Base-by-base conservation (phyloP, 2,113 vertebrate species). In the Toxotes chatareus region DNA sequence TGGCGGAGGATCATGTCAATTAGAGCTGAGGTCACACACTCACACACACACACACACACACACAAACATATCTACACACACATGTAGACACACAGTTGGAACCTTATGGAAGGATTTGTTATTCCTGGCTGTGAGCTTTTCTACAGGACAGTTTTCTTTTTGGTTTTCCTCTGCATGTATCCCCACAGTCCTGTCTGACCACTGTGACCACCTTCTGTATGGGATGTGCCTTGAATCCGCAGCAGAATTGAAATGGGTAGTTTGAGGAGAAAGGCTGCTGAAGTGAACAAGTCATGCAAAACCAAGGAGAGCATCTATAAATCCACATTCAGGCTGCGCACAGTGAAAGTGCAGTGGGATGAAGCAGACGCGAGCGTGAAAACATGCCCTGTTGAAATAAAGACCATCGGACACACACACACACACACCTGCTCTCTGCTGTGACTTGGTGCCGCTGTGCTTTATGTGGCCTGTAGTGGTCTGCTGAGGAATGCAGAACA, bases 381-480 rank as follows among this genome's bases (percentile, higher is more conserved):
- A 84, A 84, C 78, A 70, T 69, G 60, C 36, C 31, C 60, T 40
- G 4, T 59, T 86, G 73, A 76, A 91, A 84, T 67, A 71, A 89
- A 86, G 77, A 64, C 67, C 49, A 44, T 74, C 46, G 5, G 7
- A 80, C 49, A 79, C 69, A 60, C 72, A 81, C 74, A 61, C 76
- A 75, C 79, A 87, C 83, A 81, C 83, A 92, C 91, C 86, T 90
- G 83, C 85, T 77, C 74, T 66, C 68, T 36, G 56, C 36, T 87
- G 86, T 17, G 76, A 86, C 86, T 80, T 9, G 36, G 69, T 82
- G 84, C 79, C 46, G 49, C 84, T 66, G 80, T 56, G 88, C 84
- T 91, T 90, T 61, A 80, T 94, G 92, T 89, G 89, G 92, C 77
- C 85, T 76, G 80, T 56, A 61, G 90, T 88, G 91, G 93, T 92